A percentile compares a stretch with the other conserved stretches of the same genome.
phyloP scores from a whole-genome alignment of 2,888 invertebrate species.

The Temnothorax ravouxi region DNA sequence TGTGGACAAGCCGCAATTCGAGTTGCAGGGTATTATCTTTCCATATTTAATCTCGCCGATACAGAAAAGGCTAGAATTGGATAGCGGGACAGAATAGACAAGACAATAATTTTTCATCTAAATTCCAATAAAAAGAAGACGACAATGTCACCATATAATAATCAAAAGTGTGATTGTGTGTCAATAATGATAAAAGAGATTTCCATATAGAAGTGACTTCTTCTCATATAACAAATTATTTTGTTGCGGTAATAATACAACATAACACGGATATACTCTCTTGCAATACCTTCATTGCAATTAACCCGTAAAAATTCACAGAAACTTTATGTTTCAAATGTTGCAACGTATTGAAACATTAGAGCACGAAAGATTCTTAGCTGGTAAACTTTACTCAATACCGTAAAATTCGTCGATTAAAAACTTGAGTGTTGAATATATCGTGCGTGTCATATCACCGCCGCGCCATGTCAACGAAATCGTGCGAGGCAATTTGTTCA shows the following conservation, averaged over 20 bases:
- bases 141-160: neutral
- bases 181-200: conserved; percentile 3
- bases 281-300: neutral
- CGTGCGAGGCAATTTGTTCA: conserved; percentile 44
- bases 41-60: conserved; percentile 10
- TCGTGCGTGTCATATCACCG: conserved; percentile 22
- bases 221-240: neutral
- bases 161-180: neutral
- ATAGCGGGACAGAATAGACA: neutral
- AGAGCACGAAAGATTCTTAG: neutral
- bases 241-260: neutral
- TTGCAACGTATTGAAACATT: neutral
- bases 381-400: neutral
- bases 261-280: neutral
- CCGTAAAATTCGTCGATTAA: neutral
- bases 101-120: conserved; percentile 31
- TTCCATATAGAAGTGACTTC: neutral
- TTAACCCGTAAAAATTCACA: neutral
- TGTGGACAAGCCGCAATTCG: neutral
- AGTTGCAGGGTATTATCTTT: conserved; percentile 2
- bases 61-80: conserved; percentile 3
- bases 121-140: neutral
- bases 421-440: conserved; percentile 8
- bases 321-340: neutral
- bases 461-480: conserved; percentile 41